Base-by-base conservation (phyloP, 1,140 invertebrate species). In the Drosophila hydei region DNA sequence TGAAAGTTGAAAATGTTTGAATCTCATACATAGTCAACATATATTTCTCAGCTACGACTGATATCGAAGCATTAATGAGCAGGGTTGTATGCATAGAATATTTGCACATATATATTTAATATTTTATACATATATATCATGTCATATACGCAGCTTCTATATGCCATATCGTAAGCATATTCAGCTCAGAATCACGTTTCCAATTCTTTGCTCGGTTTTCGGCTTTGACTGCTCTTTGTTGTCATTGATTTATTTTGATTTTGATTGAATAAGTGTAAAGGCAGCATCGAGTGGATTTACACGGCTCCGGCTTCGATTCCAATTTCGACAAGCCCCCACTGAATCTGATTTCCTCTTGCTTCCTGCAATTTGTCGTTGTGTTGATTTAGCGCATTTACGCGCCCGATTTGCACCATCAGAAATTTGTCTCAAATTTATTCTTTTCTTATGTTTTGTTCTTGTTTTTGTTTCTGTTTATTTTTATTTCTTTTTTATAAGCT, bases 231-330 rank as follows among this genome's bases (percentile, higher is more conserved):
- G 38, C 38, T 40, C 38, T 33, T 33, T 40, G 56, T 54, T 73
- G 52, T 43, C 71, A 56, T 78, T 75, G 75, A 83, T 78, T 83
- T 83, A 83, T 83, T 83, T 83, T 74, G 33, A 83, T 83, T 83
- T 83, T 78, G 79, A 83, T 83, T 83, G 75, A 83, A 83, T 83
- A 83, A 83, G 79, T 83, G 79, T 75, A 68, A 62, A 68, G 64
- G 65, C 64, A 77, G 72, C 70, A 69, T 51, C 55, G 60, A 62
- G 43, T 27, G 52, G 67, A 68, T 63, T 50, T 33, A 27, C 23
- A 14, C 51, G 19, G n/a, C 52, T 25, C 42, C 7, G 45, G 6
- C 14, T 11, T n/a, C 47, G 18, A n/a, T 51, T 6, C 43, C 14
- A 38, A 33, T 33, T 33, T 33, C 30, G 30, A 11, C 30, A 11